Evolutionary conservation across 2,113 vertebrate species (phyloP).

Genomic region (Lophura nycthemera): DNA sequence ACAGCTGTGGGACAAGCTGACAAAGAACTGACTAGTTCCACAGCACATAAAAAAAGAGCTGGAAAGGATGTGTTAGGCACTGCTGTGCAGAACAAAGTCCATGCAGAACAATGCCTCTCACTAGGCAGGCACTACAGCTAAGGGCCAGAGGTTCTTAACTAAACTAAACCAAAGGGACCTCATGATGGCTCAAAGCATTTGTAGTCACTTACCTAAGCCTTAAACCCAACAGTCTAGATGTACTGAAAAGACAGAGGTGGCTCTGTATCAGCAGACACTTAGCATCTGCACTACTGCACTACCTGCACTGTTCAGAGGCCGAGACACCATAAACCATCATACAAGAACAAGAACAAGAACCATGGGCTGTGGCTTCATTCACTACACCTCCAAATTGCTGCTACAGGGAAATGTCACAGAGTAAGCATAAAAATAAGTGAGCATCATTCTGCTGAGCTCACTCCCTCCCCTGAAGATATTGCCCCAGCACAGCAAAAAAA

Average conservation of each 20-base stretch:
- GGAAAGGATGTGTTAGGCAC: neutral
- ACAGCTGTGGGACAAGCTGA: neutral
- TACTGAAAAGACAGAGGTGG: neutral
- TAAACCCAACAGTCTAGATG: neutral
- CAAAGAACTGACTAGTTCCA: neutral
- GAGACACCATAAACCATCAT: neutral
- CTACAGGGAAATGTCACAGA: neutral
- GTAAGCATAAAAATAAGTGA: slow-evolving; percentile 16
- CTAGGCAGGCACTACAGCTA: neutral
- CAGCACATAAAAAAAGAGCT: neutral
- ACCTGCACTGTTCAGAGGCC: neutral
- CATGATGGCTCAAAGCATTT: neutral
- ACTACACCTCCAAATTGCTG: neutral
- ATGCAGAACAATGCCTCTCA: neutral
- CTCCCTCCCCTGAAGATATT: neutral
- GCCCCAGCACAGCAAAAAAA: neutral
- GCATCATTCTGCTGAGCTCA: neutral
- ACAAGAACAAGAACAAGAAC: neutral
- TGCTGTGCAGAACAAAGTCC: neutral
- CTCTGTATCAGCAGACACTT: neutral
- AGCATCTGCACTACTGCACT: neutral
- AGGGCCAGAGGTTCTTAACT: neutral
- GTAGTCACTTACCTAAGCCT: neutral
- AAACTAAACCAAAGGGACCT: neutral
- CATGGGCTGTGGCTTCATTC: neutral